phyloP scores from a whole-genome alignment of 2,797 vertebrate species.

The Xyrichtys novacula region DNA sequence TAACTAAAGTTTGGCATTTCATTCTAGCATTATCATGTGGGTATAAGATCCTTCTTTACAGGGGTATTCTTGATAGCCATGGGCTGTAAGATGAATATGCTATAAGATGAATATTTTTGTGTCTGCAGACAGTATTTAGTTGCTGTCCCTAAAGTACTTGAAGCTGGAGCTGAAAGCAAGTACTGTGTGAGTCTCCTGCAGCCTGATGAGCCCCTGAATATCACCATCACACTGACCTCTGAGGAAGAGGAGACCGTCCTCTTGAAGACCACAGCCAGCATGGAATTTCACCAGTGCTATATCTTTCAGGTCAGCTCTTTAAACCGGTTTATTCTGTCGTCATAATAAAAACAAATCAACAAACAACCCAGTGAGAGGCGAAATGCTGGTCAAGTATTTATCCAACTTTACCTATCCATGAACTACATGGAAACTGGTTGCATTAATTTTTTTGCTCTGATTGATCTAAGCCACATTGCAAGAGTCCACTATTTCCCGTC shows the following conservation, averaged over 20 bases:
- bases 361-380: too few species aligned
- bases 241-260: constrained; percentile 44
- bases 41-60: neutral
- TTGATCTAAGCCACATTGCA: too few species aligned
- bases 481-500: too few species aligned
- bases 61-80: too few species aligned
- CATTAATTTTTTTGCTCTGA: too few species aligned
- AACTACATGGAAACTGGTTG: neutral
- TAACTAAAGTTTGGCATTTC: too few species aligned
- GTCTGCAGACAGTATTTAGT: constrained; percentile 77
- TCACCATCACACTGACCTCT: constrained; percentile 68
- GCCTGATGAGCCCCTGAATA: constrained; percentile 68
- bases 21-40: neutral
- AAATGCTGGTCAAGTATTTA: neutral
- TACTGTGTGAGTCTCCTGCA: constrained; percentile 76
- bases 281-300: constrained; percentile 69
- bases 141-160: constrained; percentile 71
- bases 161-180: constrained; percentile 66
- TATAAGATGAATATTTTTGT: constrained; percentile 1
- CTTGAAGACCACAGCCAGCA: constrained; percentile 33
- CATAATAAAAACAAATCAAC: too few species aligned
- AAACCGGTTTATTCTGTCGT: neutral
- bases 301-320: constrained; percentile 67
- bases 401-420: neutral
- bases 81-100: neutral